Percentiles rank a stretch among this genome's conserved stretches.
These are phyloP conservation scores for Hemibagrus guttatus DNA, from an alignment of 2,797 vertebrate genomes.

Conservation along the genomic window DNA sequence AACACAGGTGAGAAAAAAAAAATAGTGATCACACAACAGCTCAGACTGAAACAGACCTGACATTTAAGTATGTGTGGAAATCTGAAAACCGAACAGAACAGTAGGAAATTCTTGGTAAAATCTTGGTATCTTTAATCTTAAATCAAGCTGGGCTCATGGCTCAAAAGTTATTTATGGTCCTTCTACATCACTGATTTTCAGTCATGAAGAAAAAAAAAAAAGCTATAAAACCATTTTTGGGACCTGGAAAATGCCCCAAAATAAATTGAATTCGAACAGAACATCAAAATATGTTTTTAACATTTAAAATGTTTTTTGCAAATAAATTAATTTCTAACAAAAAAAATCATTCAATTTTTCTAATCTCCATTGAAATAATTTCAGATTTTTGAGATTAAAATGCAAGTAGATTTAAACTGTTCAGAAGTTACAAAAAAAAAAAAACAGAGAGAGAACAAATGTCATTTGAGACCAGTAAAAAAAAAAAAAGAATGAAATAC, in stretches of 20 bases:
- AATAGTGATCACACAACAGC: neutral
- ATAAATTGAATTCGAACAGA: neutral
- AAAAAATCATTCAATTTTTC: neutral
- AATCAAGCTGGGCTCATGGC: neutral
- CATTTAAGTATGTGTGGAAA: neutral
- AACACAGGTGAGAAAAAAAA: slow-evolving; percentile 75
- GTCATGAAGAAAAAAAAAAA: neutral
- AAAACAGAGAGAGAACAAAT: too few species aligned
- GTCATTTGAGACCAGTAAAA: too few species aligned
- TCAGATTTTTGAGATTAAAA: neutral
- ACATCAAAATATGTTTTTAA: neutral
- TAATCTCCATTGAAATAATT: neutral
- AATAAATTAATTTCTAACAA: neutral
- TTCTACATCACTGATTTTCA: neutral
- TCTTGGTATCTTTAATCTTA: neutral
- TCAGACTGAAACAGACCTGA: neutral
- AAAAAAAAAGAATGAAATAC: too few species aligned
- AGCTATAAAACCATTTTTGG: too few species aligned
- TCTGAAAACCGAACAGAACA: neutral
- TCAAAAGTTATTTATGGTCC: neutral
- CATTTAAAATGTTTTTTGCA: too few species aligned
- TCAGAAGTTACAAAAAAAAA: too few species aligned
- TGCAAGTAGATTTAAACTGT: neutral
- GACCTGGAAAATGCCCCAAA: neutral
- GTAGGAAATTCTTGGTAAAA: neutral